Conservation (phyloP, 1,140 invertebrate genomes). For the Centruroides sculpturatus region DNA sequence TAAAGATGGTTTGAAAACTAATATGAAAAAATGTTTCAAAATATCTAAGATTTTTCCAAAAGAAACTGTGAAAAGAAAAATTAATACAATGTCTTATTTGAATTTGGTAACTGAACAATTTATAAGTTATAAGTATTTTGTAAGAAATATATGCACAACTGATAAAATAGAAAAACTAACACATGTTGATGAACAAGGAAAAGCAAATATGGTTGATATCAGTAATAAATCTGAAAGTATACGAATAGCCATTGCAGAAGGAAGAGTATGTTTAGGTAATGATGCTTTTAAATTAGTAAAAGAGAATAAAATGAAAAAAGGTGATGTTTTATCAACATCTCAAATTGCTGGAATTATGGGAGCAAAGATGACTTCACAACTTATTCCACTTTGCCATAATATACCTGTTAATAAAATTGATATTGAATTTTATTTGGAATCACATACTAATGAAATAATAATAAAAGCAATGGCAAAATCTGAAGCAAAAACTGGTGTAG, state of each 20-base stretch:
- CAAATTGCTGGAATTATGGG: conserved; percentile 83
- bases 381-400: conserved; percentile 88
- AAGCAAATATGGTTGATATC: conserved; percentile 85
- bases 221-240: conserved; percentile 48
- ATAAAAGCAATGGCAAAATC: conserved; percentile 43
- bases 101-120: no score
- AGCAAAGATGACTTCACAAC: conserved; percentile 69
- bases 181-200: conserved; percentile 59
- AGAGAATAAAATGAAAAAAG: conserved; percentile 73
- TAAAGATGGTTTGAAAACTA: no score
- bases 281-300: conserved; percentile 50
- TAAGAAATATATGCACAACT: no score
- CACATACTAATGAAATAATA: conserved; percentile 31
- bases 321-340: conserved; percentile 76
- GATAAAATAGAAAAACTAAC: conserved; percentile 36
- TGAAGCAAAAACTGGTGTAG: conserved; percentile 72
- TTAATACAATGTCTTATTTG: no score
- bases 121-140: no score
- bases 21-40: no score
- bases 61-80: no score
- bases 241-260: conserved; percentile 57
- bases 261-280: conserved; percentile 47
- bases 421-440: conserved; percentile 37
- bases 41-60: no score
- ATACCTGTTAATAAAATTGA: conserved; percentile 52